Conservation (phyloP, 37 sponge, comb jelly and placozoan species). For the Hexactinellida sp. region DNA sequence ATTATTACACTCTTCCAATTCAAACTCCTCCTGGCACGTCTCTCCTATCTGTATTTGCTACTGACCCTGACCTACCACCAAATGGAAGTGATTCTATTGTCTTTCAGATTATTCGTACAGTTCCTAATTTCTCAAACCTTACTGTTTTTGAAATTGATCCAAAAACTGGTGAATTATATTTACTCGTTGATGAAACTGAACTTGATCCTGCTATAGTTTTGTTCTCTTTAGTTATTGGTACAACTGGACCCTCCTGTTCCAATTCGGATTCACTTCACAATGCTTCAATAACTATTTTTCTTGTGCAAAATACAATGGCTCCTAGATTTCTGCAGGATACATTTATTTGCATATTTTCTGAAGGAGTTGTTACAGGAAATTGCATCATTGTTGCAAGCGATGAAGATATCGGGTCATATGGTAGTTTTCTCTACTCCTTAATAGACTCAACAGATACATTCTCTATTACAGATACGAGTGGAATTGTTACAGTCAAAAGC, state of each 20-base stretch:
- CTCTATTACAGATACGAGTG: background rate
- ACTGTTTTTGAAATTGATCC: background rate
- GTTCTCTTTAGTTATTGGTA: background rate
- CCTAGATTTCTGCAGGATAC: background rate
- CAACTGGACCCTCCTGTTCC: background rate
- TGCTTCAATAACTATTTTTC: background rate
- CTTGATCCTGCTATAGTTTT: background rate
- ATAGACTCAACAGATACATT: background rate
- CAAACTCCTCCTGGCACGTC: background rate
- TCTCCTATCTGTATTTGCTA: background rate
- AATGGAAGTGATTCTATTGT: background rate
- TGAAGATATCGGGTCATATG: background rate
- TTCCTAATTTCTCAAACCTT: background rate
- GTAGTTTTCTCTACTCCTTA: background rate
- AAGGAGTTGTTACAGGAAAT: background rate
- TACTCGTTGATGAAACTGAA: background rate
- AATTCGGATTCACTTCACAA: background rate
- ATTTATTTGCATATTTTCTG: background rate
- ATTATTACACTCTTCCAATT: background rate
- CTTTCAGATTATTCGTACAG: background rate
- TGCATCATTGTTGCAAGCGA: background rate
- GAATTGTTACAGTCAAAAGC: background rate
- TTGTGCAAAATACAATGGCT: background rate
- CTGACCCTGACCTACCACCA: background rate
- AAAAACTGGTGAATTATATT: background rate